Evolutionary conservation across 2,113 vertebrate species (phyloP), one percentile per base, ranked within the genome.

Genomic region (Trematocara nigrifrons): DNA sequence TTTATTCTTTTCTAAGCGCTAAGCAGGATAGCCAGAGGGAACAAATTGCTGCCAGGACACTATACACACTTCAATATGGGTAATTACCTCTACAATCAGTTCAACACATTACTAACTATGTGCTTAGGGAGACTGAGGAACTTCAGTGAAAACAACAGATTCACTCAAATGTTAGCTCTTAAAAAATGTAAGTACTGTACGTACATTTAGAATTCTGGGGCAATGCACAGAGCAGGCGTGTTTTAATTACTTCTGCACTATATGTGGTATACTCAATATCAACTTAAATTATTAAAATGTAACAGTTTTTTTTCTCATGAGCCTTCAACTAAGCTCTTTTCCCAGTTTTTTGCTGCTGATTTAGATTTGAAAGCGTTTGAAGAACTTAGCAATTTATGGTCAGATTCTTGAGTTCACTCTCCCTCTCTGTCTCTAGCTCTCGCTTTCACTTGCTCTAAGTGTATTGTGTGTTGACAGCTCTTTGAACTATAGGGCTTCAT

Each of bases 1-100:
- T 93, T 93, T 91, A 89, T 94, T 93, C 90, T 89, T 85, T 87
- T 88, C 82, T 83, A 90, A 93, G 86, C 71, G 6, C 87, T 84
- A 87, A 91, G 88, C 84, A 91, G 85, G 83, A 89, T 88, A 88
- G 91, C 91, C 84, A 40, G 81, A 89, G 92, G 91, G 88, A 88
- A 86, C 52, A 79, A 84, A 87, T 79, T 78, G 80, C 89, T 92
- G 91, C 89, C 81, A 90, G 92, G 87, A 88, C 79, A 85, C 87
- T 56, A 81, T 76, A 90, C 84, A 85, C 59, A 83, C 89, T 87
- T 91, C 83, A 88, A 81, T 77, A 82, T n/a, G 26, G 83, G n/a
- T 93, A 92, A 91, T 95, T 90, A 93, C 84, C 9, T 31, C 81
- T 79, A 57, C 82, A 92, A 83, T 93, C 81, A 81, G 54, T 88